A percentile compares a stretch with the other conserved stretches of the same genome.
These are phyloP conservation scores for Decapterus maruadsi DNA, from an alignment of 2,797 vertebrate species.

Conservation along the genomic window DNA sequence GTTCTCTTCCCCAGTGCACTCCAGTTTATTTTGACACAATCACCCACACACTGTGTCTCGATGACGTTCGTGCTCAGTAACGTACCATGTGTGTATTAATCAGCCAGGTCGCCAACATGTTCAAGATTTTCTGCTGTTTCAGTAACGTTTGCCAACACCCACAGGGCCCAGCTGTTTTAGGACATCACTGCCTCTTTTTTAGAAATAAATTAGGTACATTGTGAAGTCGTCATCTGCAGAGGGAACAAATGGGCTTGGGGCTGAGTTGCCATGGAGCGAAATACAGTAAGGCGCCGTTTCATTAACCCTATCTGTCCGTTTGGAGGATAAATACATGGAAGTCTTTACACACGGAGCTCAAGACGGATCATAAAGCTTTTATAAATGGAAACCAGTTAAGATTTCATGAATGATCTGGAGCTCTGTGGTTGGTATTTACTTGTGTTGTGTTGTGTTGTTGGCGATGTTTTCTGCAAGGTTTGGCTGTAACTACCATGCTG, in stretches of 20 bases:
- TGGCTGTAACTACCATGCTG: background rate
- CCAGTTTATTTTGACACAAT: constrained; percentile 8
- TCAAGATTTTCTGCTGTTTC: background rate
- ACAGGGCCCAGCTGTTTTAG: background rate
- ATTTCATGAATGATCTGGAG: too few species aligned
- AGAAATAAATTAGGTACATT: background rate
- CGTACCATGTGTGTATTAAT: constrained; percentile 8
- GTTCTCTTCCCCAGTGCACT: background rate
- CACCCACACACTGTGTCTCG: background rate
- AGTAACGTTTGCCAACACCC: background rate
- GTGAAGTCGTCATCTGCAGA: background rate
- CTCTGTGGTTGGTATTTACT: background rate
- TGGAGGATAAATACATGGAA: background rate
- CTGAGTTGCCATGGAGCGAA: background rate
- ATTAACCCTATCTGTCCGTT: background rate
- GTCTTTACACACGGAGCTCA: background rate
- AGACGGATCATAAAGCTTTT: background rate
- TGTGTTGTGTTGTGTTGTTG: background rate
- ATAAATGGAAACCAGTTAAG: too few species aligned
- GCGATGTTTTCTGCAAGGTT: background rate
- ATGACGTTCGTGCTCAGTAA: background rate
- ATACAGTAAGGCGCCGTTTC: background rate
- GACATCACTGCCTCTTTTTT: background rate
- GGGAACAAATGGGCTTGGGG: background rate
- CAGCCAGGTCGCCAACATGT: background rate